Evolutionary conservation across 2,888 invertebrate species (phyloP).

Genomic region (Calameuta filiformis): DNA sequence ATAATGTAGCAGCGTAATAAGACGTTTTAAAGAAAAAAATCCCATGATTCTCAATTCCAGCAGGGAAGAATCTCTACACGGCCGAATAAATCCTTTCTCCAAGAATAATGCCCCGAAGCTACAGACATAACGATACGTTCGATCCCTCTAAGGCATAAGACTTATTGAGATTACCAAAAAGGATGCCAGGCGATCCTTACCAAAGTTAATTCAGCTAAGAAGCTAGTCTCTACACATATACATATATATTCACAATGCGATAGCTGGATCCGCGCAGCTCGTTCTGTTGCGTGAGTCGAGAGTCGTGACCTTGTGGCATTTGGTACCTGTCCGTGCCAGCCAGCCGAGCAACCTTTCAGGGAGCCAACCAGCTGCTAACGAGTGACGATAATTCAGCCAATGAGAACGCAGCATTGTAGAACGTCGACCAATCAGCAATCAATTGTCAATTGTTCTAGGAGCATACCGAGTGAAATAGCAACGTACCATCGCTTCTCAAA

Average conservation of each 20-base stretch:
- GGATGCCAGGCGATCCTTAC: not conserved
- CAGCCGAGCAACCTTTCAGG: constrained; percentile 26
- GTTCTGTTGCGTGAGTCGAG: constrained; percentile 44
- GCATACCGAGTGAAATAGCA: constrained; percentile 37
- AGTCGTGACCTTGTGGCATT: constrained; percentile 64
- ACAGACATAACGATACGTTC: not conserved
- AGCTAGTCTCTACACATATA: not conserved
- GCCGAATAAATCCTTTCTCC: not conserved
- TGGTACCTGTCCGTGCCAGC: constrained; percentile 64
- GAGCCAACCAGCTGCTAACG: not conserved
- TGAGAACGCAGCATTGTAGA: not conserved
- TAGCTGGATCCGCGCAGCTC: not conserved
- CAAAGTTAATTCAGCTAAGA: not conserved
- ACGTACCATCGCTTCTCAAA: constrained; percentile 38
- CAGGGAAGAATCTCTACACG: not conserved
- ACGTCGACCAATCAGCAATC: not conserved
- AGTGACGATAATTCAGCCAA: not conserved
- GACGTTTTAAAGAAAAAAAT: not conserved
- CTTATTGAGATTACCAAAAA: not conserved
- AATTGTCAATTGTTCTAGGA: not conserved
- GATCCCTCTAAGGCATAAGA: not conserved
- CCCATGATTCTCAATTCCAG: not conserved
- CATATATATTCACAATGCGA: not conserved
- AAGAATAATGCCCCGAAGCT: not conserved
- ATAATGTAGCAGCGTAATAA: not conserved